These are phyloP conservation scores for Apostichopus parvimensis DNA, from an alignment of 35 echinoderm and acorn worm species.

Conservation along the genomic window DNA sequence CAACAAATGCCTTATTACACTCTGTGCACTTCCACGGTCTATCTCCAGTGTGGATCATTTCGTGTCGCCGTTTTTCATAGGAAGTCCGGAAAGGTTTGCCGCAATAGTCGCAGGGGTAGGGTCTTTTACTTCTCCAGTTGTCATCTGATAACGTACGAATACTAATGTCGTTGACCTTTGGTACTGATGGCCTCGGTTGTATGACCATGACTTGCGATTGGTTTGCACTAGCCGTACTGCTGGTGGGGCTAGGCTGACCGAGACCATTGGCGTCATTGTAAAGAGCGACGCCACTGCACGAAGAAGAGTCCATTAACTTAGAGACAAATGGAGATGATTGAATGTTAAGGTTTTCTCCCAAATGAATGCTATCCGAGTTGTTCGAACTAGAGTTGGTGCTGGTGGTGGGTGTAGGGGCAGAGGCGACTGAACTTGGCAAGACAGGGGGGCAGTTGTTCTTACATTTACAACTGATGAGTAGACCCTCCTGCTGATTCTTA, in stretches of 20 bases:
- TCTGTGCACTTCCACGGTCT: constrained; percentile 49
- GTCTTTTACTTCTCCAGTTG: constrained; percentile 41
- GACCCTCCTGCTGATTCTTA: constrained; percentile 43
- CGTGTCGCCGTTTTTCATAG: constrained; percentile 48
- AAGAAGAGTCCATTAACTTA: constrained; percentile 39
- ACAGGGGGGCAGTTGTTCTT: constrained; percentile 15
- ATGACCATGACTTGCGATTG: neutral
- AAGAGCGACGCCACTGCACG: constrained; percentile 42
- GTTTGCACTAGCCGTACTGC: neutral
- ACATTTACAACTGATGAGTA: constrained; percentile 46
- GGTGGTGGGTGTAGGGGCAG: neutral
- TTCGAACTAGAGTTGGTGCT: neutral
- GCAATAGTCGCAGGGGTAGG: constrained; percentile 50
- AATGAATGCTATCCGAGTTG: constrained; percentile 9
- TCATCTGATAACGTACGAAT: neutral
- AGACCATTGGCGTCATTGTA: constrained; percentile 40
- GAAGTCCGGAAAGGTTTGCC: constrained; percentile 53
- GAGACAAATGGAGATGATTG: constrained; percentile 37
- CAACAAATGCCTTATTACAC: constrained; percentile 43
- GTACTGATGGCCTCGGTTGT: neutral
- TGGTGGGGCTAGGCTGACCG: neutral
- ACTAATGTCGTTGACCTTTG: neutral
- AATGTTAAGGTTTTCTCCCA: constrained; percentile 41
- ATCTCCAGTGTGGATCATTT: constrained; percentile 50
- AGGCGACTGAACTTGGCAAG: neutral